Evolutionary conservation across 1,140 invertebrate species (phyloP).

Genomic region (Globodera rostochiensis): DNA sequence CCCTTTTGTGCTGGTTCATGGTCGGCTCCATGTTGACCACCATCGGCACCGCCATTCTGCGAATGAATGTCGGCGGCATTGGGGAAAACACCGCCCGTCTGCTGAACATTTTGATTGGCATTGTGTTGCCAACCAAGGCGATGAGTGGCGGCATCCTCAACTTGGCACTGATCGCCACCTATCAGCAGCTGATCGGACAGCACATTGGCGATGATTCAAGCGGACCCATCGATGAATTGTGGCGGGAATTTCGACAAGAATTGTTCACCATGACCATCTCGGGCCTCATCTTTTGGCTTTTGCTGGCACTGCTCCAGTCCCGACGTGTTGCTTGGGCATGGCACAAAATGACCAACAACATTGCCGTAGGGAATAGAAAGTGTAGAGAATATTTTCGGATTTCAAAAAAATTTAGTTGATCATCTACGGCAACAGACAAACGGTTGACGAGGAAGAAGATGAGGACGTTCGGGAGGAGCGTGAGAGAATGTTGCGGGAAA

Average conservation of each 20-base stretch:
- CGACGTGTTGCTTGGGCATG: constrained; percentile 28
- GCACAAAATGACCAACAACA: constrained; percentile 9
- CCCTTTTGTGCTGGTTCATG: constrained; percentile 16
- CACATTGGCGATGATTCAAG: not conserved
- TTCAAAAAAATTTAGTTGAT: not conserved
- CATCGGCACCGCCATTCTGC: not conserved
- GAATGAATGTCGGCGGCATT: not conserved
- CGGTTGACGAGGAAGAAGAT: constrained; percentile 32
- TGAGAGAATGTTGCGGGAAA: constrained; percentile 4
- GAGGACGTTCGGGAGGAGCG: constrained; percentile 49
- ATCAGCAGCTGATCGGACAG: not conserved
- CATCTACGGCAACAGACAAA: not conserved
- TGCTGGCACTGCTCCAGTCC: constrained; percentile 41
- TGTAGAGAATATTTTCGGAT: too few relatives aligned
- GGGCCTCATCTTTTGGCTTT: constrained; percentile 47
- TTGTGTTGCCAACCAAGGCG: not conserved
- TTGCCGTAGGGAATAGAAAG: not conserved
- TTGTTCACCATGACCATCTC: constrained; percentile 36
- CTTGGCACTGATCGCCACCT: not conserved
- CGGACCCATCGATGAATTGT: constrained; percentile 1
- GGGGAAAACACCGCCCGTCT: not conserved
- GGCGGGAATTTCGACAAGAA: constrained; percentile 5
- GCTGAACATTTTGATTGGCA: not conserved
- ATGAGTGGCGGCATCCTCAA: not conserved
- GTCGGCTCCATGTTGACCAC: not conserved